Conservation (phyloP, 2,888 invertebrate genomes). For the Chouioia cunea region DNA sequence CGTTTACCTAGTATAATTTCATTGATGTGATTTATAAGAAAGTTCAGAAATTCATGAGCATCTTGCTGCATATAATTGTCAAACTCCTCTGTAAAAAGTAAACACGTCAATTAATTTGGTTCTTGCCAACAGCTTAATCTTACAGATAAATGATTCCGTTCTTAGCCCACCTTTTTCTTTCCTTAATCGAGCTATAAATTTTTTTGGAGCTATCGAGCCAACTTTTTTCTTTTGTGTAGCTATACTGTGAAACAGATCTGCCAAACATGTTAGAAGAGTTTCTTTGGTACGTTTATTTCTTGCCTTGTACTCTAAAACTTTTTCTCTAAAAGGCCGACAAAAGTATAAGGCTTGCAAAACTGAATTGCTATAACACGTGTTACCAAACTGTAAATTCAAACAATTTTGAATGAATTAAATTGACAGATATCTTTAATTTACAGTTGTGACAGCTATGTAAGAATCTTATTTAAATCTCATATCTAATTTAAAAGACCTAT, state of each 20-base stretch:
- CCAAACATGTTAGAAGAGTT: conserved; percentile 96
- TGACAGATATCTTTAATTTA: conserved; percentile 23
- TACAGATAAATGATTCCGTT: background rate
- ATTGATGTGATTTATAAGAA: conserved; percentile 97
- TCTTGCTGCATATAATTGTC: conserved; percentile 99
- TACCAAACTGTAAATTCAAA: conserved; percentile 87
- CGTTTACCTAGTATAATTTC: conserved; percentile 93
- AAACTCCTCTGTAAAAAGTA: conserved; percentile 86
- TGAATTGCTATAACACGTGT: conserved; percentile 99
- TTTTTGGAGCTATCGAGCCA: conserved; percentile 99
- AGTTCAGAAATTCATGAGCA: conserved; percentile 99
- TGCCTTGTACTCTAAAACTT: conserved; percentile 97
- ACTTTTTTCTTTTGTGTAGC: conserved; percentile 99
- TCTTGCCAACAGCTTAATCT: background rate
- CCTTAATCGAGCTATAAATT: conserved; percentile 96
- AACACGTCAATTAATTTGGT: conserved; percentile 18
- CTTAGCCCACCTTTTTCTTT: conserved; percentile 90
- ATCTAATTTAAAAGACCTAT: too few relatives aligned
- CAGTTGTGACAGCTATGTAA: background rate
- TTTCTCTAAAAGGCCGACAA: conserved; percentile 98
- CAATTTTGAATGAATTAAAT: conserved; percentile 7
- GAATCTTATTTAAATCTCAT: too few relatives aligned
- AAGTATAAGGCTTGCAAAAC: conserved; percentile 99
- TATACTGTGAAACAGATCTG: conserved; percentile 98
- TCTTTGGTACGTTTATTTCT: conserved; percentile 96